Evolutionary conservation across 2,113 vertebrate genomes (phyloP).

Genomic region (Shinisaurus crocodilurus): DNA sequence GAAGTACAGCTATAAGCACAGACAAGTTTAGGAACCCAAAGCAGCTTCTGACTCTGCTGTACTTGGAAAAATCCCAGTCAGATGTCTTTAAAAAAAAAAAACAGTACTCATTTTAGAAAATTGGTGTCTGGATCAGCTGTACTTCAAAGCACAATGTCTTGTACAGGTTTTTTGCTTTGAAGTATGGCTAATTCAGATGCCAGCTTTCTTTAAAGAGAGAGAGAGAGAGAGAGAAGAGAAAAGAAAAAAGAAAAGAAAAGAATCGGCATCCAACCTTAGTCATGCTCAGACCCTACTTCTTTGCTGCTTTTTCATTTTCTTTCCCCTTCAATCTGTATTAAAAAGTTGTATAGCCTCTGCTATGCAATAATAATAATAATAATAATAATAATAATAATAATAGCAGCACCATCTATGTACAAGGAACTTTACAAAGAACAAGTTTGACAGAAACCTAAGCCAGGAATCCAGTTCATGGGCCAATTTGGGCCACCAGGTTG

Average conservation of each 20-base stretch:
- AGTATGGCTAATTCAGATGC: constrained; percentile 74
- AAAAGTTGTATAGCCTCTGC: constrained; percentile 31
- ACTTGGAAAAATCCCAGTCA: constrained; percentile 73
- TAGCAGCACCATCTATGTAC: neutral
- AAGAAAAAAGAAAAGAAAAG: constrained; percentile 60
- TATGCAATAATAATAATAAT: constrained; percentile 27
- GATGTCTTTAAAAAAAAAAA: constrained; percentile 61
- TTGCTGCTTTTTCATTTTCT: constrained; percentile 43
- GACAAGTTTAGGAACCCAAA: constrained; percentile 71
- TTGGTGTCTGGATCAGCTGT: constrained; percentile 74
- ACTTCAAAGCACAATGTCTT: constrained; percentile 71
- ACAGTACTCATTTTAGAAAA: constrained; percentile 73
- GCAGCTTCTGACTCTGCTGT: constrained; percentile 68
- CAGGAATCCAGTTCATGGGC: neutral
- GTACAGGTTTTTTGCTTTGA: constrained; percentile 63
- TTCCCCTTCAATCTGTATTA: constrained; percentile 40
- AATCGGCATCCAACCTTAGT: constrained; percentile 67
- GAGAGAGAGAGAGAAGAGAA: neutral
- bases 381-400: too few species aligned
- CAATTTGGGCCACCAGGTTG: too few species aligned
- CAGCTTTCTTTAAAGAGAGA: constrained; percentile 46
- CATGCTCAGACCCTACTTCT: constrained; percentile 45
- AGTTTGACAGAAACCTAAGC: neutral
- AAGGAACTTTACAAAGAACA: neutral
- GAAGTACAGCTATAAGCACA: constrained; percentile 75